phyloP scores from a whole-genome alignment of 2,888 invertebrate species.

The Drosophila quasianomalipes region DNA sequence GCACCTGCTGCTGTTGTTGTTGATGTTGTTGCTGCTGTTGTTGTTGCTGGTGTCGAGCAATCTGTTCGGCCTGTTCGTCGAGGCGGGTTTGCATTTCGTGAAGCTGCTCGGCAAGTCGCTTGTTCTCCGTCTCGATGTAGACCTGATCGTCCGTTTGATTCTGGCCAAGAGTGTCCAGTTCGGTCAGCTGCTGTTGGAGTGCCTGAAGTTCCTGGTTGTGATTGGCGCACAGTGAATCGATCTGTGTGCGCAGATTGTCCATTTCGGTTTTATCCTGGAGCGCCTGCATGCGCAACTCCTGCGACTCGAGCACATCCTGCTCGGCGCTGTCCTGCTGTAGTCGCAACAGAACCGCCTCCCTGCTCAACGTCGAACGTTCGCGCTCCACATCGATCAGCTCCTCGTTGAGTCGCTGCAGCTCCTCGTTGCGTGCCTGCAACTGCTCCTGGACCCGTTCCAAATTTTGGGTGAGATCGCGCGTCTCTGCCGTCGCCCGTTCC shows the following conservation, averaged over 20 bases:
- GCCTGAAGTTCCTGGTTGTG: conserved; percentile 84
- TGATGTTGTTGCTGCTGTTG: not conserved
- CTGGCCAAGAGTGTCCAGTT: conserved; percentile 84
- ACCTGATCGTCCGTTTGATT: conserved; percentile 86
- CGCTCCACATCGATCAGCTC: conserved; percentile 79
- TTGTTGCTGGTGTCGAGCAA: conserved; percentile 19
- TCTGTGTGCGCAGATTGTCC: conserved; percentile 83
- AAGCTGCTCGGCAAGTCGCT: conserved; percentile 86
- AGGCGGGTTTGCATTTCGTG: conserved; percentile 86
- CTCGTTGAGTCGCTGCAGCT: conserved; percentile 85
- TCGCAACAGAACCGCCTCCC: conserved; percentile 82
- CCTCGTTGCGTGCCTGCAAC: conserved; percentile 86
- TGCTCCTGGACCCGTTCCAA: conserved; percentile 87
- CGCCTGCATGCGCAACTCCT: conserved; percentile 84
- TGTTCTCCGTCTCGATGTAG: conserved; percentile 87
- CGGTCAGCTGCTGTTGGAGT: conserved; percentile 82
- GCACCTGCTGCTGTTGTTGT: not conserved
- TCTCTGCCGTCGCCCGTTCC: conserved; percentile 77
- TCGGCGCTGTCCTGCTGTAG: conserved; percentile 84
- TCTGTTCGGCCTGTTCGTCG: conserved; percentile 61
- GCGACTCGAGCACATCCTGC: conserved; percentile 84
- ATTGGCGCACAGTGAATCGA: conserved; percentile 83
- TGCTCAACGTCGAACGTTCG: conserved; percentile 76
- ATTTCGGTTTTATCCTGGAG: conserved; percentile 86
- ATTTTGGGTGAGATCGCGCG: conserved; percentile 87